These are phyloP conservation scores for Polypterus senegalus DNA, from an alignment of 2,113 vertebrate genomes.

Conservation along the genomic window DNA sequence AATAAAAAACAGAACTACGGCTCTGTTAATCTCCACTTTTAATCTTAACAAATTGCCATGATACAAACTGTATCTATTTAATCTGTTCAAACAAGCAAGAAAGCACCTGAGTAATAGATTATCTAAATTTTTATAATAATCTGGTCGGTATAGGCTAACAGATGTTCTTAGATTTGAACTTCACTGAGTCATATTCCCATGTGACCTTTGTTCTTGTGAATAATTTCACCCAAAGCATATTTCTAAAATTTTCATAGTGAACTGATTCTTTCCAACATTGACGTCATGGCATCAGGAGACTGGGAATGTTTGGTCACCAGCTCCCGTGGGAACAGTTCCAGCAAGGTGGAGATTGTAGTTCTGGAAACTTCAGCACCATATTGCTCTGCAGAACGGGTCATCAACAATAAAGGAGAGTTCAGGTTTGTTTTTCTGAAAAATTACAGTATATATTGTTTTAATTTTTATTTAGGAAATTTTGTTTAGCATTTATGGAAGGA, in stretches of 20 bases:
- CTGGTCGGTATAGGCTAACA: too few species aligned
- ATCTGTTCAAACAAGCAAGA: too few species aligned
- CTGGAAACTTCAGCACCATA: constrained; percentile 68
- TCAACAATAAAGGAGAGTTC: constrained; percentile 82
- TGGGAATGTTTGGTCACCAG: constrained; percentile 80
- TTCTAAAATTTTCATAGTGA: constrained; percentile 45
- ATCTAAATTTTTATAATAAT: too few species aligned
- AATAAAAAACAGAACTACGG: too few species aligned
- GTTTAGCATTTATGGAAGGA: background rate
- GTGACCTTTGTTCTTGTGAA: too few species aligned
- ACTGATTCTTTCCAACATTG: constrained; percentile 73
- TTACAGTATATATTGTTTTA: background rate
- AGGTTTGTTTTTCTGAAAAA: constrained; percentile 48
- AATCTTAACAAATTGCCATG: too few species aligned
- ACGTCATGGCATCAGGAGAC: constrained; percentile 53
- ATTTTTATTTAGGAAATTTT: background rate
- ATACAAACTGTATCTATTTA: too few species aligned
- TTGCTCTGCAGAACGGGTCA: constrained; percentile 68
- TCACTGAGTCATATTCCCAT: too few species aligned
- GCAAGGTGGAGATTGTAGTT: constrained; percentile 73
- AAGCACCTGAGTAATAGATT: too few species aligned
- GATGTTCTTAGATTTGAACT: too few species aligned
- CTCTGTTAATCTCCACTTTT: too few species aligned
- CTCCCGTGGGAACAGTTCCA: constrained; percentile 68
- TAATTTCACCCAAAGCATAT: too few species aligned